Base-by-base conservation (phyloP, 2,797 vertebrate species). In the Eremophila alpestris region DNA sequence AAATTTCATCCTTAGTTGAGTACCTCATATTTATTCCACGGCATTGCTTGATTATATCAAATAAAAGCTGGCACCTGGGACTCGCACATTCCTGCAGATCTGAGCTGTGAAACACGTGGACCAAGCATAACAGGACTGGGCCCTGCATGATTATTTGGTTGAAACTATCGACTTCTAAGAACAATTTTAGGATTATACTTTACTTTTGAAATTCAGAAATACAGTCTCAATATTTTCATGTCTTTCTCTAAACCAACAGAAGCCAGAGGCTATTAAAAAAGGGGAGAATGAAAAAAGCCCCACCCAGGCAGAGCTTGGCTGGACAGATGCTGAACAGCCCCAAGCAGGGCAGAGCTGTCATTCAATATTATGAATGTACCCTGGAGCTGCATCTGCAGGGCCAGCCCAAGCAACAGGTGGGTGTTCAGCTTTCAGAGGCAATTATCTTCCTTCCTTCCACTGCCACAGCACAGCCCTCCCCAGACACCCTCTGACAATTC, bases 41-140 rank as follows among this genome's bases (percentile, higher is more conserved):
- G 38, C 64, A 95, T 84, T 32, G 43, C 30, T 68, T 17, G 10
- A 13, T 45, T 67, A 58, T 24, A 83, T 38, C 17, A 88, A 85
- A 85, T 76, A 9, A 85, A 79, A 9, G 5, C 7, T 58, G 52
- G 56, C 13, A 55, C n/a, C 36, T 89, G 83, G 36, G 36, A 49
- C 23, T 41, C 43, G 5, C 22, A 27, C 0, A 0, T 13, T 86
- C 55, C 49, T 41, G n/a, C 34, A 41, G 20, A 30, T 51, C 6
- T 30, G 34, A 51, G 38, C 1, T 75, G 52, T 7, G 9, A 68
- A 68, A 52, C 17, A 43, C 46, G 13, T 0, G 7, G 54, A 43
- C 36, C 2, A 4, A 55, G 63, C 30, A 13, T 7, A 81, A 62
- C 0, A 6, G 17, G 30, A 43, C 79, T 59, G 41, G 20, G 40